Evolutionary conservation across 1,140 invertebrate species (phyloP).

Genomic region (Meloidogyne floridensis): DNA sequence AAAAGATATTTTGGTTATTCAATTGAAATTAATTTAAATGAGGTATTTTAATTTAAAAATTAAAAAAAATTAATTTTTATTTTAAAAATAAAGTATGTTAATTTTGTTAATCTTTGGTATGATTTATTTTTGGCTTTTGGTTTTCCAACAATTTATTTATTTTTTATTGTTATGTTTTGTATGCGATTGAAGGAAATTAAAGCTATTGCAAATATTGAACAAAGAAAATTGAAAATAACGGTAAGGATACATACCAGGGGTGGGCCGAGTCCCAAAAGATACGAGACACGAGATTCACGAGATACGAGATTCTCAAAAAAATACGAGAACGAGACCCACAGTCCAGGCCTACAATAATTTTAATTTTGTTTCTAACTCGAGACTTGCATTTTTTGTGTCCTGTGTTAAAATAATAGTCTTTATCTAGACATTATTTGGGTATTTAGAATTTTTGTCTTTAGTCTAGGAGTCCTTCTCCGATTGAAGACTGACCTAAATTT

Average conservation of each 20-base stretch:
- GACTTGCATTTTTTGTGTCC: too few relatives aligned
- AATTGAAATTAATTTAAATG: background rate
- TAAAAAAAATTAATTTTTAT: background rate
- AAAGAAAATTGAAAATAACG: background rate
- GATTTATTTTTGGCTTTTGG: slow-evolving; percentile 7
- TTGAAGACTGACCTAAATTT: too few relatives aligned
- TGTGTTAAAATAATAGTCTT: too few relatives aligned
- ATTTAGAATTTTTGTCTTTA: too few relatives aligned
- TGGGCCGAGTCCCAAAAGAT: too few relatives aligned
- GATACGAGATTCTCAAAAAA: too few relatives aligned
- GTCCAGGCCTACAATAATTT: too few relatives aligned
- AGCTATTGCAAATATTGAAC: background rate
- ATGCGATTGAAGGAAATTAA: background rate
- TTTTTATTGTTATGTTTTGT: slow-evolving; percentile 19
- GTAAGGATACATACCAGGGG: background rate
- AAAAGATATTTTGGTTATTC: background rate
- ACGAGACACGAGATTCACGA: too few relatives aligned
- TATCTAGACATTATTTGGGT: too few relatives aligned
- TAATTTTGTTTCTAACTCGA: too few relatives aligned
- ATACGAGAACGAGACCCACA: too few relatives aligned
- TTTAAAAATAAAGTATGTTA: slow-evolving; percentile 1
- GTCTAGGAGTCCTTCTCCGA: too few relatives aligned
- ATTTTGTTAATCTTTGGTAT: slow-evolving; percentile 8
- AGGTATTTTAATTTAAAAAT: background rate
- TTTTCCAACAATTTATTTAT: slow-evolving; percentile 9